phyloP scores from a whole-genome alignment of 2,797 vertebrate genomes.

The Melanogrammus aeglefinus region DNA sequence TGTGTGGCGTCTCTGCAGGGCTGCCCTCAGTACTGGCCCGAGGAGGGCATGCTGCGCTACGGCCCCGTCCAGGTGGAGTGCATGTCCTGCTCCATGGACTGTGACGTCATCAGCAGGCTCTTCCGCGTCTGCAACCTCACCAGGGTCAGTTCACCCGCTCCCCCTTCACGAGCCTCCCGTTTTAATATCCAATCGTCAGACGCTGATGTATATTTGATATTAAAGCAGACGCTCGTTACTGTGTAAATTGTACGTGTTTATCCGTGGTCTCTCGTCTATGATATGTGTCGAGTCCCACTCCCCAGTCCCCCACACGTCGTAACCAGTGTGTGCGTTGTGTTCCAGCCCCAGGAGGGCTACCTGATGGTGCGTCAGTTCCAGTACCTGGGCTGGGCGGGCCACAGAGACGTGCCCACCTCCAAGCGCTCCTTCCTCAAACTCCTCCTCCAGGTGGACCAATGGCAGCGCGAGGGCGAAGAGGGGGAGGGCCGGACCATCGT shows the following conservation, averaged over 20 bases:
- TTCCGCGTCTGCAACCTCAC: slow-evolving; percentile 99
- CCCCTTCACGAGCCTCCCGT: background rate
- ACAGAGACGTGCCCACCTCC: slow-evolving; percentile 93
- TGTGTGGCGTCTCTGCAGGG: slow-evolving; percentile 70
- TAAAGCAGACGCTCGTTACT: too few species aligned
- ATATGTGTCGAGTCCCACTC: background rate
- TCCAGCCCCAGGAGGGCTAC: slow-evolving; percentile 95
- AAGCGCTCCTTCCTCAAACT: slow-evolving; percentile 97
- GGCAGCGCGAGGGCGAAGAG: slow-evolving; percentile 98
- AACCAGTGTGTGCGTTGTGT: slow-evolving; percentile 15
- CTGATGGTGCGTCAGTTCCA: slow-evolving; percentile 99
- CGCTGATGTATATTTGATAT: background rate
- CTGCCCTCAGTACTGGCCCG: slow-evolving; percentile 98
- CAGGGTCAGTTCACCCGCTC: slow-evolving; percentile 76
- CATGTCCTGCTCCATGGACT: slow-evolving; percentile 98
- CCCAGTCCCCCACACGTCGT: background rate
- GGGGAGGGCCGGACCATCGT: slow-evolving; percentile 95
- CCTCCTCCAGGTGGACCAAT: slow-evolving; percentile 97
- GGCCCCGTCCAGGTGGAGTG: slow-evolving; percentile 98
- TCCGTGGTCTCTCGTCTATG: background rate
- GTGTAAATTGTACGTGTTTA: background rate
- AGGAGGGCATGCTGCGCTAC: slow-evolving; percentile 92
- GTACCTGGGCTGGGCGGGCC: slow-evolving; percentile 94
- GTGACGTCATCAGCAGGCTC: slow-evolving; percentile 92
- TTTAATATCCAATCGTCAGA: background rate